Conservation (phyloP, 1,140 invertebrate genomes). For the Drosophila orosa region DNA sequence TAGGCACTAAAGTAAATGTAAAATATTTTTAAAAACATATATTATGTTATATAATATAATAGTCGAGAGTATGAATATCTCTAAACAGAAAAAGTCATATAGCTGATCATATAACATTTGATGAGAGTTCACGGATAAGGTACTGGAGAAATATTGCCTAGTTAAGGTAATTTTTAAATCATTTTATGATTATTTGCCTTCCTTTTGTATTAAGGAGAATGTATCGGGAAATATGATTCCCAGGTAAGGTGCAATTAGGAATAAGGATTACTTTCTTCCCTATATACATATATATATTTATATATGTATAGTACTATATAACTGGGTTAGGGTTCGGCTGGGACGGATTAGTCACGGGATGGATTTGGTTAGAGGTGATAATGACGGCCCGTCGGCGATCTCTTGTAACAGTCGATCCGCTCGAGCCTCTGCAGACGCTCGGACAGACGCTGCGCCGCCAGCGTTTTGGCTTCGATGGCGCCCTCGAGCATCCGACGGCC, state of each 20-base stretch:
- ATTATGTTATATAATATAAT: too few relatives aligned
- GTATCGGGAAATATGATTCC: too few relatives aligned
- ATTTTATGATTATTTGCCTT: neutral
- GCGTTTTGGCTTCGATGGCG: slow-evolving; percentile 70
- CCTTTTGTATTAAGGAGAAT: neutral
- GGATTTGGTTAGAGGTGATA: slow-evolving; percentile 22
- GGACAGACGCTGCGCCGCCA: slow-evolving; percentile 74
- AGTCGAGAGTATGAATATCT: neutral
- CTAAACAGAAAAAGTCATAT: neutral
- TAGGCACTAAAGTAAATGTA: neutral
- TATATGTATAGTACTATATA: neutral
- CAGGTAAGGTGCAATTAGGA: neutral
- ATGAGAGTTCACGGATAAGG: neutral
- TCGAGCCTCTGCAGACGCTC: slow-evolving; percentile 70
- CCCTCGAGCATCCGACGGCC: slow-evolving; percentile 72
- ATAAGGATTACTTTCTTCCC: neutral
- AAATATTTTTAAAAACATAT: too few relatives aligned
- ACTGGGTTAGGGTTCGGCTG: neutral
- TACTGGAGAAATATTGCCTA: neutral
- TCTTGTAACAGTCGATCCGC: slow-evolving; percentile 61
- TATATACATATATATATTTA: too few relatives aligned
- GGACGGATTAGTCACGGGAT: slow-evolving; percentile 29
- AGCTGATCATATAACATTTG: neutral
- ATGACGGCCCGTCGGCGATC: slow-evolving; percentile 35
- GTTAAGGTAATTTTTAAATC: neutral